Evolutionary conservation across 2,797 vertebrate genomes (phyloP).

Genomic region (Pipistrellus pygmaeus): DNA sequence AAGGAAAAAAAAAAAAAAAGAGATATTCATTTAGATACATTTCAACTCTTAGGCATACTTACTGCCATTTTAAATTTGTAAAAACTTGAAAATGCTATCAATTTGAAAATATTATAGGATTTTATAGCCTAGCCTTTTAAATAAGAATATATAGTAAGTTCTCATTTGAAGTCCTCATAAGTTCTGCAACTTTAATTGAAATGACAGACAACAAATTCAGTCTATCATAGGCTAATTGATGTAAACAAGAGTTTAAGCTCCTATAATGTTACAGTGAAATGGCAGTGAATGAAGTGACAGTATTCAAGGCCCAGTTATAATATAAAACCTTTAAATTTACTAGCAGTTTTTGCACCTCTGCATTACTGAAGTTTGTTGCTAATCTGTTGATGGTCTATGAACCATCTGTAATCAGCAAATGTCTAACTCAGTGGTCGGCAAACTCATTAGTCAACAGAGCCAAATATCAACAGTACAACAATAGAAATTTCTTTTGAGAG

Average conservation of each 20-base stretch:
- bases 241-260: background rate
- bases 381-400: background rate
- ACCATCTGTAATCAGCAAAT: background rate
- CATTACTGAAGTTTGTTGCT: constrained; percentile 67
- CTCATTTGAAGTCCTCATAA: background rate
- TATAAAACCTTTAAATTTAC: constrained; percentile 35
- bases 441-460: no score
- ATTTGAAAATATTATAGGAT: constrained; percentile 31
- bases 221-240: background rate
- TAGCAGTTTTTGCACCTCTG: constrained; percentile 73
- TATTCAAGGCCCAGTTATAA: background rate
- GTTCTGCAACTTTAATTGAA: background rate
- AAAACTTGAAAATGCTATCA: constrained; percentile 63
- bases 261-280: background rate
- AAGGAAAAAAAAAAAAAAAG: constrained; percentile 29
- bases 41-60: constrained; percentile 52
- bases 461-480: no score
- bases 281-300: background rate
- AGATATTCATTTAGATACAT: constrained; percentile 45
- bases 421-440: no score
- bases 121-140: constrained; percentile 68
- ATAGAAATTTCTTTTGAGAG: no score
- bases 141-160: background rate
- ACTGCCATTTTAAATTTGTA: constrained; percentile 69
- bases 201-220: background rate